A percentile compares a stretch with the other conserved stretches of the same genome.
Evolutionary conservation across 1,140 invertebrate genomes (phyloP).

Genomic region (Ruditapes philippinarum): DNA sequence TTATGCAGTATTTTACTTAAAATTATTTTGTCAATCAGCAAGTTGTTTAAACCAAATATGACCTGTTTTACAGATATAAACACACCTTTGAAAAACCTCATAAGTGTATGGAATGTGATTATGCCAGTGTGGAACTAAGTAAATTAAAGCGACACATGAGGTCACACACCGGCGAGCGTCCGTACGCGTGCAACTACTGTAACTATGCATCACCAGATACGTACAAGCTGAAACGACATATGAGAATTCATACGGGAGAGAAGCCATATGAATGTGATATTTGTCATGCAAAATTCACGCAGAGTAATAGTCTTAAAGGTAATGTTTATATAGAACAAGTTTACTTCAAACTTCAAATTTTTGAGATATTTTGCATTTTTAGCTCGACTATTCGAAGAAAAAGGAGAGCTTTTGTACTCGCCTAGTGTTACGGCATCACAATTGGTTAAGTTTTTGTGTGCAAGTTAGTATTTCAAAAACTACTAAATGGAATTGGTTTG

Average conservation of each 20-base stretch:
- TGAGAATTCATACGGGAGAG: conserved; percentile 97
- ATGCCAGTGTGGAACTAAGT: conserved; percentile 97
- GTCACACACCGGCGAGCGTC: conserved; percentile 91
- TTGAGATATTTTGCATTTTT: no score
- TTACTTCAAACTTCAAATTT: no score
- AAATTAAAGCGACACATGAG: conserved; percentile 97
- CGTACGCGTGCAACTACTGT: conserved; percentile 94
- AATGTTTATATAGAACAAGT: neutral
- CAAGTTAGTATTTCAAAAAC: no score
- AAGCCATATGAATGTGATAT: conserved; percentile 96
- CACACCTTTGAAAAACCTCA: conserved; percentile 99
- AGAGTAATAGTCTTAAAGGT: conserved; percentile 93
- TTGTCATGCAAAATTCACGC: conserved; percentile 94
- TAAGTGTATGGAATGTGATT: conserved; percentile 97
- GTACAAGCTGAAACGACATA: conserved; percentile 97
- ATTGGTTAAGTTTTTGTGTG: no score
- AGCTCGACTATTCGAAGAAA: no score
- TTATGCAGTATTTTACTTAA: no score
- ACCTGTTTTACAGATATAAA: conserved; percentile 85
- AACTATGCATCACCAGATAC: conserved; percentile 99
- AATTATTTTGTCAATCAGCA: no score
- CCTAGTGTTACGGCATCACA: no score
- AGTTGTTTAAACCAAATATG: no score
- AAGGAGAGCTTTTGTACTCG: no score
- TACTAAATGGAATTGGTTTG: no score